phyloP scores from a whole-genome alignment of 2,113 vertebrate species.

The Sturnus vulgaris region DNA sequence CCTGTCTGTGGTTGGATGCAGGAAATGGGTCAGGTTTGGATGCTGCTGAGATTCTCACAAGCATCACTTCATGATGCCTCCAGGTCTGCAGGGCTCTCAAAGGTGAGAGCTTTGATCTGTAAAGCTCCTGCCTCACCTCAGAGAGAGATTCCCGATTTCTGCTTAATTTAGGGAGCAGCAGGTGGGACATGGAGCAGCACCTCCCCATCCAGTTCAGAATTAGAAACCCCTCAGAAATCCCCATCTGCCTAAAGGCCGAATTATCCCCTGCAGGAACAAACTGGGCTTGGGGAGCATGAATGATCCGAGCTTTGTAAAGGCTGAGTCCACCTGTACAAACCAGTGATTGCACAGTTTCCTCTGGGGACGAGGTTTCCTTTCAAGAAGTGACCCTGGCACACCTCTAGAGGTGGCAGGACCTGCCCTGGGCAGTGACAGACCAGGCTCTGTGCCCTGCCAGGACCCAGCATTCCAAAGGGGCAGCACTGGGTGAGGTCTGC shows the following conservation, averaged over 20 bases:
- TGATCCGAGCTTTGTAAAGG: neutral
- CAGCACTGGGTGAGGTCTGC: accelerated
- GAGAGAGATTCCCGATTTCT: neutral
- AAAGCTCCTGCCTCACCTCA: neutral
- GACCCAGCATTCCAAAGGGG: no score
- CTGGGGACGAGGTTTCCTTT: neutral
- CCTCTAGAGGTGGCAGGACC: neutral
- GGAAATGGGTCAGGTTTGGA: neutral
- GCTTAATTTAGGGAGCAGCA: neutral
- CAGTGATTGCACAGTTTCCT: neutral
- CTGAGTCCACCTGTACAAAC: neutral
- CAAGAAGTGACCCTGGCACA: neutral
- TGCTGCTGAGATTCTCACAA: neutral
- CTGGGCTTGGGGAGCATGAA: neutral
- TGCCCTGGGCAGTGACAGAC: no score
- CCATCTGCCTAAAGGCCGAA: neutral
- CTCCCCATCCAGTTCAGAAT: neutral
- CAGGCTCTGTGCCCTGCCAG: neutral
- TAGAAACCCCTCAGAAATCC: neutral
- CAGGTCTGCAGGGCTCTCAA: accelerated
- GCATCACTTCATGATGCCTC: neutral
- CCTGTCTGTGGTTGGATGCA: neutral
- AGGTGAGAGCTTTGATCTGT: neutral
- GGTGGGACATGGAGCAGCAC: neutral
- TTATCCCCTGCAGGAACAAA: neutral